Base-by-base conservation (phyloP, 2,888 invertebrate genomes). In the Pediacus dermestoides region DNA sequence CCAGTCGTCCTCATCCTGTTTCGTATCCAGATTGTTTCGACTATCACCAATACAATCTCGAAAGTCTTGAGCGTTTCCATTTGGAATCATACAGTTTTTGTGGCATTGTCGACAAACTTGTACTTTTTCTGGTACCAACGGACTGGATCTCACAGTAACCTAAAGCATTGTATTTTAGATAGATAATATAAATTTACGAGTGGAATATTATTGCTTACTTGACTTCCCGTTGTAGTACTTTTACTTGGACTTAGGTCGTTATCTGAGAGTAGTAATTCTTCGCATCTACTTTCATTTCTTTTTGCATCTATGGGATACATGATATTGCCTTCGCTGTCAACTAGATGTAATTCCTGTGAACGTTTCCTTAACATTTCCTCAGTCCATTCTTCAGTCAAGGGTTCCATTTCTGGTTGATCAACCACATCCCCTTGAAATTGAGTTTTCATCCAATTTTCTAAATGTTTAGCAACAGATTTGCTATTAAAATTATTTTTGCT, bases 361-460 rank as follows among this genome's bases (percentile, higher is more conserved):
- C 85, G 73, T 61, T 80, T 81, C 52, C 81, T 74, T 42, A 85
- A 61, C 64, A 83, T 83, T 60, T 85, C 85, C 34, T 81, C 75
- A 21, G 83, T 84, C 85, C 86, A 86, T 64, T 70, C 75, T 60
- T 76, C 73, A 30, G 77, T 73, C 0, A 38, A 38, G 2, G 74
- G 70, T 60, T 79, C 78, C 8, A 67, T 63, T 21, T 68, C 70
- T 1, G 70, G 61, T 10, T 66, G 65, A 52, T 33, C 50, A 7
- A 39, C 37, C 11, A 33, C 42, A 30, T 33, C 52, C 22, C 76
- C 72, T 48, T 82, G 82, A 32, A 85, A 74, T 43, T 85, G 77
- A 2, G 84, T 82, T 40, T 83, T 84, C 82, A 87, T 86, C 87
- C 87, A 87, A 57, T 84, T 79, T 48, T 85, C 85, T 48, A 87